Conservation (phyloP, 2,797 vertebrate genomes). For the Lepilemur ruficaudatus region DNA sequence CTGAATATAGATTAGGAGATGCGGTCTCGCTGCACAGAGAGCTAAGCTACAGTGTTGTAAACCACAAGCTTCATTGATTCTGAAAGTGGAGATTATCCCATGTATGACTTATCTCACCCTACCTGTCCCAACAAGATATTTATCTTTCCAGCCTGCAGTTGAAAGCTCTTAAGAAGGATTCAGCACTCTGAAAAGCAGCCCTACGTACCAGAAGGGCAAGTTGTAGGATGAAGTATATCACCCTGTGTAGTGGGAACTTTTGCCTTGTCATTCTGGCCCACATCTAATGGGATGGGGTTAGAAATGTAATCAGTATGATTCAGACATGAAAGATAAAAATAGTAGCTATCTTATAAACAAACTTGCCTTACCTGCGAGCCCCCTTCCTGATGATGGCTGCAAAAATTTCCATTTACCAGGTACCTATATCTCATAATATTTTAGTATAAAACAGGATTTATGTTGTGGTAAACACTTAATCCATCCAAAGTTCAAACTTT, state of each 20-base stretch:
- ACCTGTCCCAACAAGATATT: neutral
- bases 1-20: conserved; percentile 11
- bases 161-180: neutral
- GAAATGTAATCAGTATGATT: neutral
- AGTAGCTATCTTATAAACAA: neutral
- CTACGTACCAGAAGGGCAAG: neutral
- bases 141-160: neutral
- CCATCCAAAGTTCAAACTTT: neutral
- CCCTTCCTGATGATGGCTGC: neutral
- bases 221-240: neutral
- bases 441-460: neutral
- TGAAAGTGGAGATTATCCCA: conserved; percentile 51
- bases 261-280: neutral
- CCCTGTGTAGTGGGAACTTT: neutral
- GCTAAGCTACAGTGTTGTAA: neutral
- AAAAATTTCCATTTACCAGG: neutral
- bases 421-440: neutral
- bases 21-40: neutral
- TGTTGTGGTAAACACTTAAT: neutral
- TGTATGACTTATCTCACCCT: neutral
- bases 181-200: neutral
- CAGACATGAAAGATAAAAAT: neutral
- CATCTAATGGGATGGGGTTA: neutral
- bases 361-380: neutral
- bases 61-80: conserved; percentile 39